Evolutionary conservation across 2,797 vertebrate genomes (phyloP).

Genomic region (Pantherophis alleghaniensis): DNA sequence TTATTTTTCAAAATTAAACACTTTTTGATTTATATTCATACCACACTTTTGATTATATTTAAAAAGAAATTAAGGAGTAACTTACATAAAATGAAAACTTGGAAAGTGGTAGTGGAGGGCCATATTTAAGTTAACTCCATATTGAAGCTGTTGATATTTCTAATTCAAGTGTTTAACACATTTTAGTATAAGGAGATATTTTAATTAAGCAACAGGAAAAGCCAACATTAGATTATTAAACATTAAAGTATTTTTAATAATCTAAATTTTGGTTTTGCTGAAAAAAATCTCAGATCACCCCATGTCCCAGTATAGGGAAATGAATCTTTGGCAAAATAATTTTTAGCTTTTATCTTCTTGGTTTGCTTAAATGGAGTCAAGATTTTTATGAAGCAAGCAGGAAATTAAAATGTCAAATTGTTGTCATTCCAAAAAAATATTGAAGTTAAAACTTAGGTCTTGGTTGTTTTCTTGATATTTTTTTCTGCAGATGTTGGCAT

Average conservation of each 20-base stretch:
- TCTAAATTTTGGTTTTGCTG: neutral
- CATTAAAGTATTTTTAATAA: conserved; percentile 20
- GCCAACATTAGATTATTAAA: conserved; percentile 54
- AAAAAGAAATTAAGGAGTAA: conserved; percentile 38
- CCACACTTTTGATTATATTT: conserved; percentile 56
- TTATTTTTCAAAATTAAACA: conserved; percentile 26
- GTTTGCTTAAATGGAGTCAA: conserved; percentile 36
- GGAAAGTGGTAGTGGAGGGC: conserved; percentile 40
- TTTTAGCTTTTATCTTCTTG: neutral
- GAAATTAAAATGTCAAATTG: neutral
- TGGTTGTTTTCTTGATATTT: conserved; percentile 17
- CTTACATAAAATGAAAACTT: conserved; percentile 33
- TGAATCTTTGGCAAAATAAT: conserved; percentile 11
- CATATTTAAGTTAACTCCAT: conserved; percentile 10
- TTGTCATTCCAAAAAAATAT: neutral
- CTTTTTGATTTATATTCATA: conserved; percentile 51
- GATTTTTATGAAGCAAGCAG: neutral
- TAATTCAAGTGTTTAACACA: neutral
- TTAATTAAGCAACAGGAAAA: conserved; percentile 26
- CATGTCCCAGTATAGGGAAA: neutral
- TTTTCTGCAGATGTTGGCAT: conserved; percentile 33
- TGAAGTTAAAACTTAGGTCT: conserved; percentile 35
- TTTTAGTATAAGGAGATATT: conserved; percentile 42
- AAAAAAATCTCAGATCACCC: neutral
- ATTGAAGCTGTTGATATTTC: conserved; percentile 34